Base-by-base conservation (phyloP, 2,888 invertebrate genomes). In the Leptinotarsa juncta region DNA sequence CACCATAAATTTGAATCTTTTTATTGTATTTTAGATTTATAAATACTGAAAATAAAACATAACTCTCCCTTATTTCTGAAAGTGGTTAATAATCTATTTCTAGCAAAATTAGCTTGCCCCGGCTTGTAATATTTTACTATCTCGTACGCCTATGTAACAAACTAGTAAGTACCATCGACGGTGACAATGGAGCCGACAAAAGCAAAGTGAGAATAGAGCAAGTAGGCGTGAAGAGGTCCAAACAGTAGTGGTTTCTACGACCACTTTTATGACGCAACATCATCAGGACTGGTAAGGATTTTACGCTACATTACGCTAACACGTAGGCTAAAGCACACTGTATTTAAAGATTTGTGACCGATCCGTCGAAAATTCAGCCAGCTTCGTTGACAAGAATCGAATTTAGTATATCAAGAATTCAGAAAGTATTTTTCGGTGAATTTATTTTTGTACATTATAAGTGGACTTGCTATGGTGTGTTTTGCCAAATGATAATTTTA, bases 271-370 rank as follows among this genome's bases (percentile, higher is more conserved):
- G 76, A 78, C 78, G 76, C 72, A 77, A 77, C 77, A 70, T 60
- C 67, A 67, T 69, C 71, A 67, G 71, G 67, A 65, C 68, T 70
- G 74, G 57, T 72, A 49, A 72, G 75, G 77, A 75, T 77, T 77
- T 77, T 70, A 78, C 75, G 78, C 78, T 75, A 75, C 78, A 78
- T 78, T 73, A 77, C 72, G 49, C 70, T 76, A 74, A 78, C 73
- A 76, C 74, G 72, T 62, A 32, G 26, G 62, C 62, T 62, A 42
- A 62, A 62, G 62, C 42, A 62, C 16, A 16, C 42, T 16, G 42
- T 62, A 62, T 62, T 62, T 62, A 42, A 62, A 42, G 62, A 62
- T 18, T 62, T 62, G 42, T 62, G 62, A 62, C 32, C 62, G n/a
- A 16, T 62, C 42, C 16, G 16, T n/a, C 62, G 42, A 62, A 62